These are phyloP conservation scores for Agelas oroides DNA, from an alignment of 37 sponge, comb jelly and placozoan genomes.

Conservation along the genomic window DNA sequence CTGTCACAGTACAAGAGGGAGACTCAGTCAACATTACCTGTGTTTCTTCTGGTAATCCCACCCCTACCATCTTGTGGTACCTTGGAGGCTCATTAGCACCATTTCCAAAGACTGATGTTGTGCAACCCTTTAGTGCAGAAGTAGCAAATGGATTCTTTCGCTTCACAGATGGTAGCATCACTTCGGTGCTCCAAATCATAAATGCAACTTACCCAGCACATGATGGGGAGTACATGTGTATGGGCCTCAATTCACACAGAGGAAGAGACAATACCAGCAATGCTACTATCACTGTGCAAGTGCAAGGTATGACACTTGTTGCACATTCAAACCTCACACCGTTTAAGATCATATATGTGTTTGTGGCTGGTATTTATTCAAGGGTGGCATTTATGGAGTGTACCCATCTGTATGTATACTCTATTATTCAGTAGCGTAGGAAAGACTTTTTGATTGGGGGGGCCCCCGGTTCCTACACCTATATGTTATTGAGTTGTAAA, in stretches of 20 bases:
- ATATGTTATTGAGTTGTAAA: no score
- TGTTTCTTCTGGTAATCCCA: conserved; percentile 31
- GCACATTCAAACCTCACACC: no score
- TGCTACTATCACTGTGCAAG: conserved; percentile 61
- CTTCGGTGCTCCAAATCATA: conserved; percentile 22
- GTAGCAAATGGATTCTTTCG: neutral
- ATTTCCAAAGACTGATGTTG: neutral
- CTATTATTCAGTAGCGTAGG: no score
- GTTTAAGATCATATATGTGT: no score
- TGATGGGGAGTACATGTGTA: conserved; percentile 38
- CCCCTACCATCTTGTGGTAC: conserved; percentile 50
- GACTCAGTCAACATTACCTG: conserved; percentile 48
- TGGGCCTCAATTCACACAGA: conserved; percentile 2
- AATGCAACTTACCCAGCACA: conserved; percentile 29
- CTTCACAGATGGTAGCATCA: neutral
- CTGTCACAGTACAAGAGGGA: conserved; percentile 28
- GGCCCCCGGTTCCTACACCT: no score
- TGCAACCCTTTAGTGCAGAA: neutral
- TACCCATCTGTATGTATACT: no score
- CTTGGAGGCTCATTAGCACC: neutral
- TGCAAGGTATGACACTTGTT: no score
- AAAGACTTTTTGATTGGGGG: no score
- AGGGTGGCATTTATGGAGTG: no score
- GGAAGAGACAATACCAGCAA: neutral
- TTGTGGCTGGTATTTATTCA: no score